A percentile compares a stretch with the other conserved stretches of the same genome.
Evolutionary conservation across 2,797 vertebrate species (phyloP).

Genomic region (Varecia variegata): DNA sequence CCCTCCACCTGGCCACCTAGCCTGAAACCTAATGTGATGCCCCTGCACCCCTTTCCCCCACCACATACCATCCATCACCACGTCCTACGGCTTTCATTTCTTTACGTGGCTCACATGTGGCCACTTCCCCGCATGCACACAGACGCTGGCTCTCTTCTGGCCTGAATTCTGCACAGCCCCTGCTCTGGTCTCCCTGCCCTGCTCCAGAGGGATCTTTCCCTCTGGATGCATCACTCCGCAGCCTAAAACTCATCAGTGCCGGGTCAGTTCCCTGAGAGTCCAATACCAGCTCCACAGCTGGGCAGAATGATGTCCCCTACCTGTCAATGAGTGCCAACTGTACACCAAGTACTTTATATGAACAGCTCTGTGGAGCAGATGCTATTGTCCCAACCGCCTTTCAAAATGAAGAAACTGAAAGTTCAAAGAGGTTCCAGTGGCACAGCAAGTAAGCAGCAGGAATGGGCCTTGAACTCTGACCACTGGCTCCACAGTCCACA

Average conservation of each 20-base stretch:
- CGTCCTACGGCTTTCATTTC: not conserved
- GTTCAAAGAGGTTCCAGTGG: conserved; percentile 25
- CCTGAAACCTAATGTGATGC: not conserved
- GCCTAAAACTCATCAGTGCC: not conserved
- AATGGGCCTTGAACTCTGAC: not conserved
- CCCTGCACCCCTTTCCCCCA: not conserved
- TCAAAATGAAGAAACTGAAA: not conserved
- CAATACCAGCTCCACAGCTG: not conserved
- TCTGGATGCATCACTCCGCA: not conserved
- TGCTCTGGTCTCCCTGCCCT: not conserved
- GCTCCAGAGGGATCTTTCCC: not conserved
- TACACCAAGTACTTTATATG: not conserved
- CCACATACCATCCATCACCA: too few species aligned
- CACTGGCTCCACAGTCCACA: not conserved
- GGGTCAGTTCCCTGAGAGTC: not conserved
- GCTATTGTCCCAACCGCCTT: not conserved
- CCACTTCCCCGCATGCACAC: not conserved
- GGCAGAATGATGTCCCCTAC: not conserved
- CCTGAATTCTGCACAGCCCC: not conserved
- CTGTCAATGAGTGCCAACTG: not conserved
- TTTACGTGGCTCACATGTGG: not conserved
- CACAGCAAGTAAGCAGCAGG: not conserved
- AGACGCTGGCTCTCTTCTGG: not conserved
- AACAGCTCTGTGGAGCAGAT: not conserved
- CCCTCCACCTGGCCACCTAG: not conserved